Evolutionary conservation across 2,113 vertebrate species (phyloP), one percentile per base, ranked within the genome.

Genomic region (Chaenogobius annularis): DNA sequence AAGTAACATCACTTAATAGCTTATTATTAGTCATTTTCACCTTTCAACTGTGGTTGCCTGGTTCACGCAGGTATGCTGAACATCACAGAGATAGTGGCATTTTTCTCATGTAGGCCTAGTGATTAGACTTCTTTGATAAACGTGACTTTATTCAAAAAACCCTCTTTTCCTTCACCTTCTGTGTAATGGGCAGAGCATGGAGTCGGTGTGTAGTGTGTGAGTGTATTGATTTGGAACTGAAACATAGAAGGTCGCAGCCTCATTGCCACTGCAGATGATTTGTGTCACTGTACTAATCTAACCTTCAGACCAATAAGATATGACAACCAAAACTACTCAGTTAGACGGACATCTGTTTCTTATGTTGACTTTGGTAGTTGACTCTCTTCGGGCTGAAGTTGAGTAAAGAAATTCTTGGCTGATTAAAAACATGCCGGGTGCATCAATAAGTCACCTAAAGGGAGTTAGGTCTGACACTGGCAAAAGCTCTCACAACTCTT

Each of bases 181-280:
- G 71, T 85, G 61, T 91, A 87, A 91, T 88, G 85, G 81, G 76
- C 66, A 75, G 81, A 91, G 75, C 80, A 88, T 88, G 80, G 85
- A 87, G 85, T 89, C 86, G 58, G 86, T 68, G 84, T 84, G 80
- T 73, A 65, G 87, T 69, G 83, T 84, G 79, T 72, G 70, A 84
- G 75, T 70, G 37, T 87, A 90, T 92, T 88, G 89, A 90, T 92
- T 91, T 90, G 85, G 59, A 81, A 89, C 88, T 89, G 80, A 89
- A 90, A 88, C 85, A 83, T 85, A 67, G 84, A 85, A 91, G 86
- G 86, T 88, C 88, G 69, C 78, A 78, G 67, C 80, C 81, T 89
- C 87, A 88, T 88, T 90, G 85, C 75, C 61, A 43, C 80, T 11
- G 55, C 67, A 75, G 79, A 88, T 82, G 83, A 88, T 86, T 82